Percentiles rank a stretch among this genome's conserved stretches.
Evolutionary conservation across 2,888 invertebrate genomes (phyloP).

Genomic region (Orthosia incerta): DNA sequence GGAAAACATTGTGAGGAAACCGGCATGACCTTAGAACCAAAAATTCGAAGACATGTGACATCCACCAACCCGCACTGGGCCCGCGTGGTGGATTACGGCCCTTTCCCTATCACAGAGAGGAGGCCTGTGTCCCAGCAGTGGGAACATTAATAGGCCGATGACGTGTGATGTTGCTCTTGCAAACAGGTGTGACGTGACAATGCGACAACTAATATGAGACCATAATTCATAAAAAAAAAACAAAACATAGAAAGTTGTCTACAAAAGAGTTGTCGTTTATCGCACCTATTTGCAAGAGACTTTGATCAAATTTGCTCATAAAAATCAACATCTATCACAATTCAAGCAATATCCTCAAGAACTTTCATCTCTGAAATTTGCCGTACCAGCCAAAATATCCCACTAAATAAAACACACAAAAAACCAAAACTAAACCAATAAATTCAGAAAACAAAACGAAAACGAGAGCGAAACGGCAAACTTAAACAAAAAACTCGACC

Average conservation of each 20-base stretch:
- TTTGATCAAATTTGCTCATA: not conserved
- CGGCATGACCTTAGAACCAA: too few species aligned
- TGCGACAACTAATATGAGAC: not conserved
- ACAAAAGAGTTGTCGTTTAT: not conserved
- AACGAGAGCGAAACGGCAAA: slow-evolving; percentile 32
- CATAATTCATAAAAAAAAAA: too few species aligned
- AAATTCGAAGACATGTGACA: too few species aligned
- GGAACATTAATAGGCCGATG: too few species aligned
- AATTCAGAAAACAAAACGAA: slow-evolving; percentile 38
- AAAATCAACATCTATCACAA: not conserved
- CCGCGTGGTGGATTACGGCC: too few species aligned
- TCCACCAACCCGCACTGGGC: too few species aligned
- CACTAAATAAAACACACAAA: slow-evolving; percentile 16
- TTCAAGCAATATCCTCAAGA: not conserved
- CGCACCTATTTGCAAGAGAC: not conserved
- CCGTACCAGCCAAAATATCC: not conserved
- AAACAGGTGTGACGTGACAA: not conserved
- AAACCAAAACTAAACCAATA: slow-evolving; percentile 32
- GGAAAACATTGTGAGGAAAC: too few species aligned
- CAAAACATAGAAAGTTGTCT: too few species aligned
- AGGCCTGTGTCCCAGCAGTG: too few species aligned
- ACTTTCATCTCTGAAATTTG: not conserved
- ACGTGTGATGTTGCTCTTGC: too few species aligned
- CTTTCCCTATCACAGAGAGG: too few species aligned
- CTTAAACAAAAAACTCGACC: slow-evolving; percentile 53